Conservation (phyloP, 2,888 invertebrate genomes). For the Frankliniella fusca region DNA sequence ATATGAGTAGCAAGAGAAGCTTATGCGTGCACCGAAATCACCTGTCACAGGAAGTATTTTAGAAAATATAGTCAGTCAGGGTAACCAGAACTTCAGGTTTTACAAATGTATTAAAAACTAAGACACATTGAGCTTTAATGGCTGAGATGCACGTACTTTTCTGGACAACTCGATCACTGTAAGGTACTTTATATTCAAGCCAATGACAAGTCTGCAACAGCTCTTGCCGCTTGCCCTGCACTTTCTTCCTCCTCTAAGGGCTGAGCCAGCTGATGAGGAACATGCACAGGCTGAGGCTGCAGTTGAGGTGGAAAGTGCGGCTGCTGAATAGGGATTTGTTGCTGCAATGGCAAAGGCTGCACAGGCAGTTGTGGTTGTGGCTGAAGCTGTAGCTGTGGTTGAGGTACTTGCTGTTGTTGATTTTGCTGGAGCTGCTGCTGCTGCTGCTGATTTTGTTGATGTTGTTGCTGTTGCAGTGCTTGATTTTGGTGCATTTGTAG, state of each 20-base stretch:
- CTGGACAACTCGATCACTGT: neutral
- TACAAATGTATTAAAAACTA: neutral
- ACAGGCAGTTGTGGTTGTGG: neutral
- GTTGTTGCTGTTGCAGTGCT: slow-evolving; percentile 12
- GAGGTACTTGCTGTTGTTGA: neutral
- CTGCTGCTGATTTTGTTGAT: neutral
- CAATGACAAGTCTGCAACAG: neutral
- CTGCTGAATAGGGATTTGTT: neutral
- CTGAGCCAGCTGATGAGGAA: neutral
- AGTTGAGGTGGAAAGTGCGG: neutral
- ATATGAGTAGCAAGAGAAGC: neutral
- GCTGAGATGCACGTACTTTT: neutral
- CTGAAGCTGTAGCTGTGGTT: neutral
- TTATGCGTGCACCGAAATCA: neutral
- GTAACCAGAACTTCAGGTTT: neutral
- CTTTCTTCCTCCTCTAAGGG: neutral
- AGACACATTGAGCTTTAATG: neutral
- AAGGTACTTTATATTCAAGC: neutral
- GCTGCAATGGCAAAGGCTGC: neutral
- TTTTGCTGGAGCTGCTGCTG: neutral
- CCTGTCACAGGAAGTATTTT: neutral
- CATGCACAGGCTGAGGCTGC: neutral
- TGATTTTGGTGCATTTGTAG: slow-evolving; percentile 1
- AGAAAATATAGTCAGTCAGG: neutral
- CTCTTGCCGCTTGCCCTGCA: neutral